Evolutionary conservation across 2,888 invertebrate species (phyloP).

Genomic region (Netelia inedita): DNA sequence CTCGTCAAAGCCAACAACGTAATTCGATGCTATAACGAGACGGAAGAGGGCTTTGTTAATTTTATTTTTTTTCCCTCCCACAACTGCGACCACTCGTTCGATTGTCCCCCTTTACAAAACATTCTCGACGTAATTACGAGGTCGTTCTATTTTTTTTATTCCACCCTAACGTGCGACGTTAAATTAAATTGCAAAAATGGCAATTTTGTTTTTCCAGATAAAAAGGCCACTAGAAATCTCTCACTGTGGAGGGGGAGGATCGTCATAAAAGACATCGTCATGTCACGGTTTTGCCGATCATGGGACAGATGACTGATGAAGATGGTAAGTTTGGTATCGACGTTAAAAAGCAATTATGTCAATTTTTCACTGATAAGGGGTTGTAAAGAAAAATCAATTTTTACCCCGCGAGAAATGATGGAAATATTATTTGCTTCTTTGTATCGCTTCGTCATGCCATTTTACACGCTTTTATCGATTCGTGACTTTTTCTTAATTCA

Average conservation of each 20-base stretch:
- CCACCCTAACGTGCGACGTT: background rate
- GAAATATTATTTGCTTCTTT: background rate
- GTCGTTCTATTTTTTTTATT: slow-evolving; percentile 8
- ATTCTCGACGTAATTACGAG: slow-evolving; percentile 26
- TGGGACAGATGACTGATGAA: slow-evolving; percentile 74
- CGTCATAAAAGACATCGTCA: slow-evolving; percentile 77
- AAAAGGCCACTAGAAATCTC: slow-evolving; percentile 68
- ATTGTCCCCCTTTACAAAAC: slow-evolving; percentile 17
- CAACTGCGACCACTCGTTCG: slow-evolving; percentile 4
- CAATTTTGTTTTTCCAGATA: slow-evolving; percentile 68
- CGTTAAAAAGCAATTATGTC: slow-evolving; percentile 8
- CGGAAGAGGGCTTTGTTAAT: slow-evolving; percentile 1
- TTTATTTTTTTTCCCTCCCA: slow-evolving; percentile 5
- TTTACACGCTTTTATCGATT: background rate
- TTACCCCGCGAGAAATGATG: too few relatives aligned
- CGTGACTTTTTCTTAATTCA: background rate
- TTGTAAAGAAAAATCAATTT: background rate
- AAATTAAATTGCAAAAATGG: background rate
- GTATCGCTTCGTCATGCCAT: background rate
- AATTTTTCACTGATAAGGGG: background rate
- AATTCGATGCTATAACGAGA: slow-evolving; percentile 20
- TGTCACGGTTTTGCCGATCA: slow-evolving; percentile 76
- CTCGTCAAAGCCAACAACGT: slow-evolving; percentile 41
- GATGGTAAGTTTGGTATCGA: slow-evolving; percentile 72
- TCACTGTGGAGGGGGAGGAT: slow-evolving; percentile 81